Percentiles rank a stretch among this genome's conserved stretches.
These are phyloP conservation scores for Allolobophora icterica DNA, from an alignment of 2,888 invertebrate species.

Conservation along the genomic window DNA sequence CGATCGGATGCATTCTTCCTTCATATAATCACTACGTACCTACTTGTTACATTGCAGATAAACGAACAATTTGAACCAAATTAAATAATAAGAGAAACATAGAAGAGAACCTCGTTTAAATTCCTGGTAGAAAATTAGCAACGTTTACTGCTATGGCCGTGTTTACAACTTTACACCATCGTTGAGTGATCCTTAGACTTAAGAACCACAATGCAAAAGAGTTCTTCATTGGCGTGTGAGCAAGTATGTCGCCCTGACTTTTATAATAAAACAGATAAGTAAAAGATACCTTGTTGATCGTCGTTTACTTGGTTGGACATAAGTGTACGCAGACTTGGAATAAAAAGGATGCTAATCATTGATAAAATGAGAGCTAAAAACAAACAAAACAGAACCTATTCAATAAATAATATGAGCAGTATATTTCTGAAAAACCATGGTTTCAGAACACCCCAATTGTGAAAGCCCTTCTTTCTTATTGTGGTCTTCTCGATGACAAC, in stretches of 20 bases:
- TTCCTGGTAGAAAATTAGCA: too few species aligned
- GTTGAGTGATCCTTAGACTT: too few species aligned
- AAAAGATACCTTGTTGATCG: constrained; percentile 40
- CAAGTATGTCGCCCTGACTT: neutral
- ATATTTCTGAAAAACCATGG: neutral
- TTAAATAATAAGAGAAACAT: too few species aligned
- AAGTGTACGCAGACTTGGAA: constrained; percentile 39
- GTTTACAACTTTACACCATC: too few species aligned
- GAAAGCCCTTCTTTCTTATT: too few species aligned
- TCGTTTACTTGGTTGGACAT: constrained; percentile 39
- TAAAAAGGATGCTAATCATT: constrained; percentile 33
- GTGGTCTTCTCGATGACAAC: too few species aligned
- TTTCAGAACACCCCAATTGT: too few species aligned
- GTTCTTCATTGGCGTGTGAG: neutral
- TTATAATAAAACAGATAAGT: neutral
- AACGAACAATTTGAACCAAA: too few species aligned
- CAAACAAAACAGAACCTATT: neutral
- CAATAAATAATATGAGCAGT: neutral
- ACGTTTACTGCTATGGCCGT: too few species aligned
- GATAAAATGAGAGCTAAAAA: constrained; percentile 29
- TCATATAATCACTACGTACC: neutral
- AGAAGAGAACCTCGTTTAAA: too few species aligned
- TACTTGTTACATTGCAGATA: too few species aligned
- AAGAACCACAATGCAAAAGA: too few species aligned
- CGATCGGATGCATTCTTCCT: neutral